A percentile compares a stretch with the other conserved stretches of the same genome.
Evolutionary conservation across 2,113 vertebrate species (phyloP).

Genomic region (Gallinago paraguaiae): DNA sequence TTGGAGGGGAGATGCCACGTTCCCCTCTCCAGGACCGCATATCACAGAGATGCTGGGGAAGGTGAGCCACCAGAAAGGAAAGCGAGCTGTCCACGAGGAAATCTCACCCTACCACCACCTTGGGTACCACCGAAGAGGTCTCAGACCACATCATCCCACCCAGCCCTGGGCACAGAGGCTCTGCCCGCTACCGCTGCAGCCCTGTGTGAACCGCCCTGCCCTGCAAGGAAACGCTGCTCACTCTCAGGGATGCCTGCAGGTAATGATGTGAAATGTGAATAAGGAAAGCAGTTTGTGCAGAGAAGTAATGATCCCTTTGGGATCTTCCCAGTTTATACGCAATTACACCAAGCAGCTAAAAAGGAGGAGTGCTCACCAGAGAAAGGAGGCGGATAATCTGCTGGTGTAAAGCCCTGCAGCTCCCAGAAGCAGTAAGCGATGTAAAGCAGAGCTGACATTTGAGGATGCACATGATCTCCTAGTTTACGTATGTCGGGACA

Average conservation of each 20-base stretch:
- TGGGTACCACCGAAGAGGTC: background rate
- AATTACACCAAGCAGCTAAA: slow-evolving; percentile 51
- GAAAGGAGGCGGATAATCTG: background rate
- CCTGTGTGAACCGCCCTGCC: background rate
- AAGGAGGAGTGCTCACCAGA: background rate
- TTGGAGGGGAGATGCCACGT: background rate
- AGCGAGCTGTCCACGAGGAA: accelerated
- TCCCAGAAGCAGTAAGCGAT: background rate
- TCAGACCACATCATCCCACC: background rate
- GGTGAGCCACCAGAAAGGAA: background rate
- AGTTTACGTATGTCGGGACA: background rate
- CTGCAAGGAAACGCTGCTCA: background rate
- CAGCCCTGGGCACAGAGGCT: background rate
- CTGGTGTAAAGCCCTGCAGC: slow-evolving; percentile 25
- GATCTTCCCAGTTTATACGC: slow-evolving; percentile 47
- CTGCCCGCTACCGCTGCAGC: background rate
- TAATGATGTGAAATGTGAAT: slow-evolving; percentile 51
- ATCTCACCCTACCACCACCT: background rate
- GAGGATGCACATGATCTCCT: background rate
- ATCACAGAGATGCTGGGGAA: background rate
- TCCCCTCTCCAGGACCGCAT: background rate
- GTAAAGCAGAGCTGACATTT: slow-evolving; percentile 19
- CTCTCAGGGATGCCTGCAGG: slow-evolving; percentile 23
- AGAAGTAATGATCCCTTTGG: slow-evolving; percentile 54
- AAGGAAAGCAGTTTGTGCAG: slow-evolving; percentile 40